Evolutionary conservation across 2,113 vertebrate species (phyloP).

Genomic region (Scomber scombrus): DNA sequence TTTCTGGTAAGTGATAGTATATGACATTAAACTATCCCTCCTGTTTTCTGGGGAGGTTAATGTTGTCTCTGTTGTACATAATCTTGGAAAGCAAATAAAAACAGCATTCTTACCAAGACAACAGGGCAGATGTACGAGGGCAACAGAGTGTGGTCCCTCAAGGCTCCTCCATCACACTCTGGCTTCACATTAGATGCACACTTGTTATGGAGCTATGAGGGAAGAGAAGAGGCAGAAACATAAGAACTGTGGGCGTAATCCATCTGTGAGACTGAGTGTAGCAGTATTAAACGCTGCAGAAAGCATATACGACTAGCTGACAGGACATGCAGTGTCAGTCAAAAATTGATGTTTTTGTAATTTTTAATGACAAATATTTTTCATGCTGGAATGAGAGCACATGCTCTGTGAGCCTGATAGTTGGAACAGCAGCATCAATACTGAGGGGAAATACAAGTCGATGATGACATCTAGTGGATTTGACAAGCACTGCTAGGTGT

Average conservation of each 20-base stretch:
- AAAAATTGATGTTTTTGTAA: neutral
- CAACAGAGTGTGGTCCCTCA: constrained; percentile 96
- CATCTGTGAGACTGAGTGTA: constrained; percentile 48
- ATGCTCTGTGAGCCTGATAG: neutral
- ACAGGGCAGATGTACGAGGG: constrained; percentile 96
- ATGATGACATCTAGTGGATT: constrained; percentile 63
- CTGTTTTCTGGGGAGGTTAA: too few species aligned
- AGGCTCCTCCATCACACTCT: constrained; percentile 94
- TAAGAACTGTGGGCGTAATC: constrained; percentile 51
- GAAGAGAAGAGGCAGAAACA: constrained; percentile 54
- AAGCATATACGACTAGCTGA: neutral
- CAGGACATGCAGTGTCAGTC: neutral
- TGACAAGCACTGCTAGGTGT: neutral
- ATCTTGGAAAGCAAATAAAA: constrained; percentile 1
- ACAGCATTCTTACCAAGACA: constrained; percentile 89
- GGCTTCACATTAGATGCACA: constrained; percentile 95
- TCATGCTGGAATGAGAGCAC: neutral
- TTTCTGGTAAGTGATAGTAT: neutral
- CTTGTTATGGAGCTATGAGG: constrained; percentile 93
- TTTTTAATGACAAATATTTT: neutral
- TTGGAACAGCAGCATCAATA: neutral
- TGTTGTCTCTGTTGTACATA: neutral
- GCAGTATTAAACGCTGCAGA: neutral
- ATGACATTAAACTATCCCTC: neutral
- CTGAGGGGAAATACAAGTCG: constrained; percentile 7